Evolutionary conservation across 2,113 vertebrate genomes (phyloP).

Genomic region (Paratilapia polleni): DNA sequence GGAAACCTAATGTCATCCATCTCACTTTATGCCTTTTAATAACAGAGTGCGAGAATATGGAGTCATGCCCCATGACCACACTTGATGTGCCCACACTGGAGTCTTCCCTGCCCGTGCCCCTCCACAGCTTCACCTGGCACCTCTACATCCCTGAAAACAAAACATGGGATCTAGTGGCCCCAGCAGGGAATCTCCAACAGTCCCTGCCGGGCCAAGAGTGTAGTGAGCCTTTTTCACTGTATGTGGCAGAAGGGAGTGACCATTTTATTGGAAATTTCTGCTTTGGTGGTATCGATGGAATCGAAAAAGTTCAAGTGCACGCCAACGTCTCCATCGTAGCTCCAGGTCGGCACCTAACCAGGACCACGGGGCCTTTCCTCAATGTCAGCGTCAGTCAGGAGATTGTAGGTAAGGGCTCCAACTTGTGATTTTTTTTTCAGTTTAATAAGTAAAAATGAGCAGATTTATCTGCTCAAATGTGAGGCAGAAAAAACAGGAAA

Average conservation of each 20-base stretch:
- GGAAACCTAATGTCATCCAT: not conserved
- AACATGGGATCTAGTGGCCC: constrained; percentile 77
- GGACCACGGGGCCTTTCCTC: constrained; percentile 70
- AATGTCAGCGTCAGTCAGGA: constrained; percentile 80
- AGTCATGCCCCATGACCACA: constrained; percentile 65
- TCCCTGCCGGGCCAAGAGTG: constrained; percentile 80
- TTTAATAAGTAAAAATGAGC: too few species aligned
- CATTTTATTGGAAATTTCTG: constrained; percentile 88
- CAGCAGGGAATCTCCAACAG: constrained; percentile 80
- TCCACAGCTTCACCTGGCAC: constrained; percentile 87
- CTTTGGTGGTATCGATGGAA: constrained; percentile 78
- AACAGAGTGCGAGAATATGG: constrained; percentile 70
- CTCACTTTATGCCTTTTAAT: not conserved
- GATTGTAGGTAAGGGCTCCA: constrained; percentile 81
- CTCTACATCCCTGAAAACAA: constrained; percentile 74
- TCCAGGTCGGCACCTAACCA: constrained; percentile 61
- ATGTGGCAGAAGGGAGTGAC: constrained; percentile 62
- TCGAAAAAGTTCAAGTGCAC: constrained; percentile 86
- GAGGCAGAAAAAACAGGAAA: too few species aligned
- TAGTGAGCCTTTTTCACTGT: constrained; percentile 73
- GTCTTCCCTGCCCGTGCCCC: constrained; percentile 77
- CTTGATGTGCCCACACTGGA: constrained; percentile 81
- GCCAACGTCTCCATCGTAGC: constrained; percentile 84
- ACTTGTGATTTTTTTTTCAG: fast-evolving
- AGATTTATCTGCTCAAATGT: too few species aligned